phyloP scores from a whole-genome alignment of 2,888 invertebrate species.

The Pristionchus fissidentatus region DNA sequence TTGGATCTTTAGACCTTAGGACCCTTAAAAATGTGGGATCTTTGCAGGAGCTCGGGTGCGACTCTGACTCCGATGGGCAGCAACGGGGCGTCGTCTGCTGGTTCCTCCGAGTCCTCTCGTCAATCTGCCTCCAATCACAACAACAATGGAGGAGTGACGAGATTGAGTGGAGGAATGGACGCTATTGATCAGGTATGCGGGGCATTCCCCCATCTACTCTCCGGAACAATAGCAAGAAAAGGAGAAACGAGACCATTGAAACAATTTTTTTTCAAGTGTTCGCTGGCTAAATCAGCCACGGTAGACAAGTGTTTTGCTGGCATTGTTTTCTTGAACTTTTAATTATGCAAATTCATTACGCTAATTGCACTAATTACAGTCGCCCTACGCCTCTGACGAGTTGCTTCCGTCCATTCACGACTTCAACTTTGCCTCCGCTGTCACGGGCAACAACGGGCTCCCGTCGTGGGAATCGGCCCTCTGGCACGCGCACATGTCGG shows the following conservation, averaged over 20 bases:
- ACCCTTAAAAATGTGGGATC: too few relatives aligned
- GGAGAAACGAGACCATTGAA: not conserved
- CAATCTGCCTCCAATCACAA: not conserved
- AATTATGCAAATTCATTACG: too few relatives aligned
- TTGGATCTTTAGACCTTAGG: not conserved
- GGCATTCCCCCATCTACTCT: not conserved
- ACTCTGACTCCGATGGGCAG: not conserved
- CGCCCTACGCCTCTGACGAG: conserved; percentile 41
- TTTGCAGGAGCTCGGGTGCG: not conserved
- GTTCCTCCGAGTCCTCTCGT: conserved; percentile 12
- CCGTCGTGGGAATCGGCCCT: conserved; percentile 51
- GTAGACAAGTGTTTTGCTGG: too few relatives aligned
- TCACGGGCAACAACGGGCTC: too few relatives aligned
- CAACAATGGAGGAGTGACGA: conserved; percentile 1
- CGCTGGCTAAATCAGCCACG: too few relatives aligned
- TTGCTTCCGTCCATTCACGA: conserved; percentile 54
- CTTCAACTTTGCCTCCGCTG: conserved; percentile 50
- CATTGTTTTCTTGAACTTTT: too few relatives aligned
- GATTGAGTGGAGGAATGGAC: conserved; percentile 13
- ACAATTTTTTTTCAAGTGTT: too few relatives aligned
- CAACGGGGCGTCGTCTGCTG: not conserved
- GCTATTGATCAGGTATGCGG: too few relatives aligned
- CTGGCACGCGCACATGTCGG: conserved; percentile 48
- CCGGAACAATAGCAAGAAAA: not conserved
- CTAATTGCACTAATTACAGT: not conserved